phyloP scores from a whole-genome alignment of 2,888 invertebrate genomes.

The Acronicta aceris region DNA sequence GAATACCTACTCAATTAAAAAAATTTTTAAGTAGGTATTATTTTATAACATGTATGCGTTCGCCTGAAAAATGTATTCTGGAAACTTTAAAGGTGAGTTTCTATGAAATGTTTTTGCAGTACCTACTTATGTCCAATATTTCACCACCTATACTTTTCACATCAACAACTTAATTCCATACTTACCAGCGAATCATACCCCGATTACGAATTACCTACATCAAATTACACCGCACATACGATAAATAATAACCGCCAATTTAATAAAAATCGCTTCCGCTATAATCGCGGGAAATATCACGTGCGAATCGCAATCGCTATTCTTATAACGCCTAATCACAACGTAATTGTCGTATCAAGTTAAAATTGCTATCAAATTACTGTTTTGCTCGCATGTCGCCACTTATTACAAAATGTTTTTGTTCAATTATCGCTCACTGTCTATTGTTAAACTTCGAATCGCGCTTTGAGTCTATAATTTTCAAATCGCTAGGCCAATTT shows the following conservation, averaged over 20 bases:
- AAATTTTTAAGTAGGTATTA: no score
- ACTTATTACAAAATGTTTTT: slow-evolving; percentile 54
- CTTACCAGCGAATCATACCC: slow-evolving; percentile 16
- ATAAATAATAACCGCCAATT: slow-evolving; percentile 53
- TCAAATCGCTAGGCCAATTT: slow-evolving; percentile 52
- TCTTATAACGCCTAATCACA: slow-evolving; percentile 62
- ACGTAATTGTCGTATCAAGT: slow-evolving; percentile 65
- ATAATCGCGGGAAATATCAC: slow-evolving; percentile 55
- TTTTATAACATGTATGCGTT: no score
- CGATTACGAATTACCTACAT: slow-evolving; percentile 31
- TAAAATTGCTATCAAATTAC: slow-evolving; percentile 68
- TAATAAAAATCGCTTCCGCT: slow-evolving; percentile 59
- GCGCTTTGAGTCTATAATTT: slow-evolving; percentile 52
- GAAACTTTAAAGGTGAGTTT: not conserved
- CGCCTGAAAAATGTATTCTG: not conserved
- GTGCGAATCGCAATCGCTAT: slow-evolving; percentile 57
- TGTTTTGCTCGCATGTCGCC: slow-evolving; percentile 69
- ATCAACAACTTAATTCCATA: slow-evolving; percentile 29
- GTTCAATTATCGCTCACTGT: slow-evolving; percentile 50
- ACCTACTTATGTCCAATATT: not conserved
- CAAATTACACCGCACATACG: slow-evolving; percentile 44
- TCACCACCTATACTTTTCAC: slow-evolving; percentile 29
- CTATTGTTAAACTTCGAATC: slow-evolving; percentile 36
- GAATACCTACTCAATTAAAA: no score
- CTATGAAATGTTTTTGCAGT: not conserved